Base-by-base conservation (phyloP, 37 sponge, comb jelly and placozoan species). In the Halichondria panicea region DNA sequence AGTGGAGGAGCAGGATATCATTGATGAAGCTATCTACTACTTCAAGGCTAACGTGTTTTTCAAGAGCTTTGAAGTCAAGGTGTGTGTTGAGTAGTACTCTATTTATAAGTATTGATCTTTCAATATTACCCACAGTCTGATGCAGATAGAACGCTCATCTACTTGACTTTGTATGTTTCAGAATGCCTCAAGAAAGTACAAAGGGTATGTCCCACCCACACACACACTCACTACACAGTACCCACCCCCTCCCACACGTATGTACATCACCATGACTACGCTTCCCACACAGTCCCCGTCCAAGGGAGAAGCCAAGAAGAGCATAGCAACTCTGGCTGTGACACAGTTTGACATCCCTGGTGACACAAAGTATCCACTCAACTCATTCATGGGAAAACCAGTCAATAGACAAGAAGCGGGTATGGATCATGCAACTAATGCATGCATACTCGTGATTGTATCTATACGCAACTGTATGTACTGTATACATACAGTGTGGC, bases 41-140 rank as follows among this genome's bases (percentile, higher is more conserved):
- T 98, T 98, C 87, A 95, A 95, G 62, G 96, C 99, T 5, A 98
- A 98, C 63, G 93, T 98, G 12, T 98, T 92, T 85, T 98, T 98
- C 84, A 98, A 95, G 81, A 92, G 84, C 53, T 98, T 85, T 77
- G 99, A 98, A 90, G 87, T 98, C 64, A 98, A 98, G 92, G 97
- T 96, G 60, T 3, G 73, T 63, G 4, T 8, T 3, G 4, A 4
- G 19, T 35, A 53, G 19, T 52, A 27, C 65, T 42, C 30, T 55
- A 24, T 41, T n/a, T n/a, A n/a, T n/a, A n/a, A n/a, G n/a, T n/a
- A n/a, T 15, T 15, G 15, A 48, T 48, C 11, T 48, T 48, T 18
- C 11, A 15, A 15, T 68, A 38, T 68, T n/a, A 41, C 22, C n/a
- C 70, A 37, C 68, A 97, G 97, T 91, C 93, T 15, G 53, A 84